Evolutionary conservation across 2,113 vertebrate species (phyloP), one percentile per base, ranked within the genome.

Genomic region (Eclectus roratus): DNA sequence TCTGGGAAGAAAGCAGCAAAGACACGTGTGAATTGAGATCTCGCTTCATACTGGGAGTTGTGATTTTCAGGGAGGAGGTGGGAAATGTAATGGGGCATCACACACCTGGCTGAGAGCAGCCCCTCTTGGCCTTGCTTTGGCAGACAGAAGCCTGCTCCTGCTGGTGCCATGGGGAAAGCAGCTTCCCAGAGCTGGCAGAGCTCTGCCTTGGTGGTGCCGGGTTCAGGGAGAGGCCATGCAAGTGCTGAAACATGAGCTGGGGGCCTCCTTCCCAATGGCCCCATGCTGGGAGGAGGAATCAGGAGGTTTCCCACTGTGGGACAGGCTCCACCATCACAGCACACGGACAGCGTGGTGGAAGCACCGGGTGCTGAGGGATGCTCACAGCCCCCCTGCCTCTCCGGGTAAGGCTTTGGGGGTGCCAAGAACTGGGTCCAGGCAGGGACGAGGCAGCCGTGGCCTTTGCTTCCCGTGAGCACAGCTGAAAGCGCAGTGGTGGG

Each of bases 141-240:
- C 18, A 19, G 58, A 41, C 64, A 37, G 66, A 55, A 68, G 37
- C 44, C 0, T 0, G 50, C 33, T 46, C 37, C 44, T 6, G 41
- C 23, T 1, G 4, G 23, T 14, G 47, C n/a, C 2, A 4, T 6
- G 4, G 68, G 81, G 79, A 31, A 65, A 53, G 7, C 55, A 64
- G 39, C 52, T 69, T 65, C 72, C n/a, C 0, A 9, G 61, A 27
- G 63, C 50, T 2, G 2, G 80, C 41, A 50, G 23, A 50, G 47
- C 33, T 44, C 35, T 2, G 20, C 35, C 74, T 17, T 3, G 1
- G 43, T 5, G 9, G 24, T 0, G 5, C 56, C 0, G 47, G 27
- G 84, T 79, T 85, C 84, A 80, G 89, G 58, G 61, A 85, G 81
- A 95, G 95, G 89, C 15, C 74, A 37, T 21, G 31, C 19, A 39